A percentile compares a stretch with the other conserved stretches of the same genome.
Conservation (phyloP, 1,140 invertebrate species). For the Caenorhabditis latens region DNA sequence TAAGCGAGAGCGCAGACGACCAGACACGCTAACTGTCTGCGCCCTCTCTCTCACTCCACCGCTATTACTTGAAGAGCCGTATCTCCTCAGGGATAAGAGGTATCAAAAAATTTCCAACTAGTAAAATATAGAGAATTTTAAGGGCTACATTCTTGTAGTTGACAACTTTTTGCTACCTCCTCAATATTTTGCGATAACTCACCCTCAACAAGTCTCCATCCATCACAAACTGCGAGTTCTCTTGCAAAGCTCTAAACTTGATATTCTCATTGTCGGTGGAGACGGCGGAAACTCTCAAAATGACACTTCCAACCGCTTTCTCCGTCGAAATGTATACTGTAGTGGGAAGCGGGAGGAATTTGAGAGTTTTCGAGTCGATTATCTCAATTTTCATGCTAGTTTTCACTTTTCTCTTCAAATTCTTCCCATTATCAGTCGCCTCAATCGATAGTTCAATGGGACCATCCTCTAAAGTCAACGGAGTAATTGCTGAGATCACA, state of each 20-base stretch:
- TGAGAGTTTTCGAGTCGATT: conserved; percentile 60
- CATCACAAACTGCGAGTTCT: conserved; percentile 67
- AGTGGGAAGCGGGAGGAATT: conserved; percentile 74
- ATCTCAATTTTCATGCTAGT: conserved; percentile 66
- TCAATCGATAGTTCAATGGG: conserved; percentile 67
- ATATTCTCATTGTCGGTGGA: conserved; percentile 55
- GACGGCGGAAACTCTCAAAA: conserved; percentile 64
- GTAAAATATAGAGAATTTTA: not conserved
- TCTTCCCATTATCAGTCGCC: conserved; percentile 65
- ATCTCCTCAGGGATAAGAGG: too few species aligned
- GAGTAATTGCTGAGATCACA: conserved; percentile 55
- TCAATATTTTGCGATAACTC: not conserved
- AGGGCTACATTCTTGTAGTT: not conserved
- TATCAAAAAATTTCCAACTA: not conserved
- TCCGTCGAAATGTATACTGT: conserved; percentile 73
- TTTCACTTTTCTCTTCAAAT: conserved; percentile 61
- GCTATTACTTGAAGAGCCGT: not conserved
- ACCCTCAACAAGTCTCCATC: conserved; percentile 67
- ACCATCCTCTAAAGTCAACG: conserved; percentile 60
- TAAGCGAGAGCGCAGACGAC: too few species aligned
- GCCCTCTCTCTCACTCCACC: not conserved
- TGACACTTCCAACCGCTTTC: conserved; percentile 71
- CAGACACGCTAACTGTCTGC: too few species aligned
- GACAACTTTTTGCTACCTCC: not conserved
- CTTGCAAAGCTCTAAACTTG: conserved; percentile 58